Percentiles rank a stretch among this genome's conserved stretches.
Evolutionary conservation across 2,113 vertebrate species (phyloP).

Genomic region (Gambusia affinis): DNA sequence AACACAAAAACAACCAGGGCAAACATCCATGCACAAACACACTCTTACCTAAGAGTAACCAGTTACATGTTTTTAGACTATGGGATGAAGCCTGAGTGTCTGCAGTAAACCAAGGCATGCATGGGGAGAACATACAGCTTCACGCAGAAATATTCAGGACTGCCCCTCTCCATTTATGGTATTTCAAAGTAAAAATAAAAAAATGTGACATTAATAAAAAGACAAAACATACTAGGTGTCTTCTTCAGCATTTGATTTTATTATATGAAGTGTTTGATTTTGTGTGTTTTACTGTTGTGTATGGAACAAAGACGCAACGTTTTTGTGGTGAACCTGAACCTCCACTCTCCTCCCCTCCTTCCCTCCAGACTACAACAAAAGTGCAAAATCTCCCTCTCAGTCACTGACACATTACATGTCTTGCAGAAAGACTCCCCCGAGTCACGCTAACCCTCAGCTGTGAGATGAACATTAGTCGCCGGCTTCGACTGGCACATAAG

Average conservation of each 20-base stretch:
- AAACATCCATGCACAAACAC: too few species aligned
- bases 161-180: neutral
- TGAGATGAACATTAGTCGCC: neutral
- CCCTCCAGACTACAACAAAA: constrained; percentile 25
- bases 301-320: constrained; percentile 38
- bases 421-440: constrained; percentile 7
- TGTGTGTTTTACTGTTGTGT: constrained; percentile 26
- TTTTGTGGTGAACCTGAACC: constrained; percentile 44
- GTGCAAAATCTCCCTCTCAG: constrained; percentile 28
- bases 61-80: too few species aligned
- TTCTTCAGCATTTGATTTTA: constrained; percentile 42
- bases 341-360: constrained; percentile 3
- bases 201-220: neutral
- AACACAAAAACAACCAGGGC: too few species aligned
- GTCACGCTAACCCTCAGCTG: constrained; percentile 12
- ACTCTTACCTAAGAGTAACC: too few species aligned
- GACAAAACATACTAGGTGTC: neutral
- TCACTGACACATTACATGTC: neutral
- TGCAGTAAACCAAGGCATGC: too few species aligned
- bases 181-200: neutral
- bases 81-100: too few species aligned
- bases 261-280: constrained; percentile 43
- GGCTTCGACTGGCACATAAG: constrained; percentile 21
- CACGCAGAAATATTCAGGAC: too few species aligned
- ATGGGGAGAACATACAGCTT: too few species aligned